phyloP scores from a whole-genome alignment of 1,140 invertebrate species.

The Brachionus koreanus region DNA sequence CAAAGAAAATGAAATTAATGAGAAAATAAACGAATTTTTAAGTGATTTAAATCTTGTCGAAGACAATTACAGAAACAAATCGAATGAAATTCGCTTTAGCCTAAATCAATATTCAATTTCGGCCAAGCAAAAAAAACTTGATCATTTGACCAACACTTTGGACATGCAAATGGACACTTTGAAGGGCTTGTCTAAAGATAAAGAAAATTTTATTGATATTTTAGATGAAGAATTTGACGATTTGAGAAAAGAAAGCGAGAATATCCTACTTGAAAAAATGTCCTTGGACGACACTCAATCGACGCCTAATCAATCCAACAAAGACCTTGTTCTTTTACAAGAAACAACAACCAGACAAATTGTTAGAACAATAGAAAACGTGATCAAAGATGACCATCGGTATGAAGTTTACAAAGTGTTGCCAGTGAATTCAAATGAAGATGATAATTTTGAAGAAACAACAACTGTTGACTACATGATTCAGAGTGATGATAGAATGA shows the following conservation, averaged over 20 bases:
- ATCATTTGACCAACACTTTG: constrained; percentile 9
- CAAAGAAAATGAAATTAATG: not conserved
- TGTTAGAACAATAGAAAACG: not conserved
- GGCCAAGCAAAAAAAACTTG: constrained; percentile 13
- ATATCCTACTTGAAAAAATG: constrained; percentile 24
- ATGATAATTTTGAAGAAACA: constrained; percentile 12
- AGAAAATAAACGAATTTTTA: not conserved
- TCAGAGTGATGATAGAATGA: not conserved
- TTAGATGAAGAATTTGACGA: not conserved
- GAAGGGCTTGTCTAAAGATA: not conserved
- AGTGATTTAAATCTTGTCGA: not conserved
- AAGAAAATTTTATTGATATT: not conserved
- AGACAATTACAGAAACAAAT: not conserved
- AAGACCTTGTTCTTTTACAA: not conserved
- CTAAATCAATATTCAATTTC: not conserved
- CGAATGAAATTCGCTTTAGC: not conserved
- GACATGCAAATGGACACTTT: constrained; percentile 19
- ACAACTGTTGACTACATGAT: constrained; percentile 28
- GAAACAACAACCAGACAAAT: not conserved
- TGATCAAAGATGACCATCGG: not conserved
- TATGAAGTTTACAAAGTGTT: not conserved
- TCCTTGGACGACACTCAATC: constrained; percentile 29
- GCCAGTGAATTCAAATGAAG: not conserved
- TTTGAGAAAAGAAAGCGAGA: constrained; percentile 22
- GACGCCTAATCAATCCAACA: not conserved